These are phyloP conservation scores for Amphipyra tragopoginis DNA, from an alignment of 2,888 invertebrate species.

Conservation along the genomic window DNA sequence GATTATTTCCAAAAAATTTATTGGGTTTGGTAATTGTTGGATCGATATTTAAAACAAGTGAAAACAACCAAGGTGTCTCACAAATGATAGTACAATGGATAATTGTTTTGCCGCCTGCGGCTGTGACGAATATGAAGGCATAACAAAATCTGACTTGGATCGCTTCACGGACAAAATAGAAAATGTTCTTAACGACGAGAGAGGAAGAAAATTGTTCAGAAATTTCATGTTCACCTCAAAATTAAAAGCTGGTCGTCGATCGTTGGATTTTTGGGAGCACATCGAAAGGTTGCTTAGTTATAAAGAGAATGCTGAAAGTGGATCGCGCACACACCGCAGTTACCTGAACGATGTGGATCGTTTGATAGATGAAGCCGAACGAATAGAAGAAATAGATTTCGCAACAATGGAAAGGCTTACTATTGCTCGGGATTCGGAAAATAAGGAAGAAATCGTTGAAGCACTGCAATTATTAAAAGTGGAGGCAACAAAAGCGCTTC, in stretches of 20 bases:
- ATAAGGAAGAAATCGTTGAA: conserved; percentile 76
- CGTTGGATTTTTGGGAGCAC: conserved; percentile 83
- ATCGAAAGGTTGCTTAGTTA: conserved; percentile 77
- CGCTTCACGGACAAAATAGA: conserved; percentile 87
- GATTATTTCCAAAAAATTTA: conserved; percentile 27
- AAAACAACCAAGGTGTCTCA: conserved; percentile 64
- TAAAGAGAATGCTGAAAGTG: conserved; percentile 74
- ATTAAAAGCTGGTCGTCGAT: conserved; percentile 78
- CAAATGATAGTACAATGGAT: conserved; percentile 81
- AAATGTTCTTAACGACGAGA: conserved; percentile 85
- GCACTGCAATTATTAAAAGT: conserved; percentile 77
- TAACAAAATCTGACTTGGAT: conserved; percentile 86
- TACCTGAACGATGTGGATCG: conserved; percentile 76
- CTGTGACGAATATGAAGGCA: conserved; percentile 81
- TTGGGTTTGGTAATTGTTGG: conserved; percentile 41
- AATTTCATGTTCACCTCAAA: conserved; percentile 85
- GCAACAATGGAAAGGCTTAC: conserved; percentile 81
- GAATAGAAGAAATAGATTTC: conserved; percentile 83
- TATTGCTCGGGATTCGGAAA: conserved; percentile 75
- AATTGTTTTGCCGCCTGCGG: conserved; percentile 86
- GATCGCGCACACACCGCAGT: conserved; percentile 67
- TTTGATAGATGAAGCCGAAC: conserved; percentile 80
- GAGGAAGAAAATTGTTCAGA: conserved; percentile 82
- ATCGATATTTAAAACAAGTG: conserved; percentile 77
- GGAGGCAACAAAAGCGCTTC: conserved; percentile 81